Conservation (phyloP, 2,888 invertebrate species). For the Poecilobothrus nobilitatus region DNA sequence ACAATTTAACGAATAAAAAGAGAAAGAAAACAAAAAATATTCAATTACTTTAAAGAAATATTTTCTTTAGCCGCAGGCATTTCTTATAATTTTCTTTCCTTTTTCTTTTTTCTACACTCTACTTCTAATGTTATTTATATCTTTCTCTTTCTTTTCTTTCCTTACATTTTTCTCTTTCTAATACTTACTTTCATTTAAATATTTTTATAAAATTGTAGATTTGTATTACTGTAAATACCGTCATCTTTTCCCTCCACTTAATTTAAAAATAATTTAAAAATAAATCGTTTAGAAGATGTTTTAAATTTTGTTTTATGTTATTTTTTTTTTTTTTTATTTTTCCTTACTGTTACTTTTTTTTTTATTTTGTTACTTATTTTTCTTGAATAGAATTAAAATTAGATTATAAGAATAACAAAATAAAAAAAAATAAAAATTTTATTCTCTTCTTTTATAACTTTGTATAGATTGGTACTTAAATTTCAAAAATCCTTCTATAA, state of each 20-base stretch:
- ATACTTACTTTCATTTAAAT: too few relatives aligned
- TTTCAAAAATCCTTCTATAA: too few relatives aligned
- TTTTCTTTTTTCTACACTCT: neutral
- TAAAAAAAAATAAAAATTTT: too few relatives aligned
- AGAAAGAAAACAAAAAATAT: neutral
- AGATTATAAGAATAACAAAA: too few relatives aligned
- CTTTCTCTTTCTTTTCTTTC: neutral
- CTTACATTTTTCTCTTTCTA: too few relatives aligned
- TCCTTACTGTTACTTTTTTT: too few relatives aligned
- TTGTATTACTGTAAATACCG: too few relatives aligned
- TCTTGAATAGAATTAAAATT: neutral
- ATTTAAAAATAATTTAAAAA: constrained; percentile 1
- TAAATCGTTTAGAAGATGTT: constrained; percentile 3
- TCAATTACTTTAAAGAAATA: constrained; percentile 6
- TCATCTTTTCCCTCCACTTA: neutral
- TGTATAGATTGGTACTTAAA: too few relatives aligned
- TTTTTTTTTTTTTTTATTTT: too few relatives aligned
- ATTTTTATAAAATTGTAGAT: too few relatives aligned
- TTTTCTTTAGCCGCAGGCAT: constrained; percentile 1
- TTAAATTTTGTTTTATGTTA: neutral
- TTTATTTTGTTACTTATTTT: neutral
- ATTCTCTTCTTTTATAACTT: too few relatives aligned
- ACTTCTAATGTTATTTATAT: neutral
- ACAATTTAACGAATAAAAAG: too few relatives aligned
- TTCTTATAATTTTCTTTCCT: neutral